A percentile compares a stretch with the other conserved stretches of the same genome.
These are phyloP conservation scores for Lanistes nyassanus DNA, from an alignment of 1,140 invertebrate genomes.

Conservation along the genomic window DNA sequence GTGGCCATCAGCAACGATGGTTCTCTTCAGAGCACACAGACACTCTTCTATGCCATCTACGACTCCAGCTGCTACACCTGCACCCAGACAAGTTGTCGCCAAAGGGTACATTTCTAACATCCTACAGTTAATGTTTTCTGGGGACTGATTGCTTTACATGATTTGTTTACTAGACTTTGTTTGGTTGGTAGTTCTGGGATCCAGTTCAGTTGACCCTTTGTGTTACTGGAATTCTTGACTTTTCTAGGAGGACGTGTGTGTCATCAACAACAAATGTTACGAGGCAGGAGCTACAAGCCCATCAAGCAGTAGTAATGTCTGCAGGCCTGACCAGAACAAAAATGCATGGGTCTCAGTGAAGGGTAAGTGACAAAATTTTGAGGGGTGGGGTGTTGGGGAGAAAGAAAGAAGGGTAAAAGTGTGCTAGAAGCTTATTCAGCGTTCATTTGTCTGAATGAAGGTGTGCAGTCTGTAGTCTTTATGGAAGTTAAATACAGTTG, in stretches of 20 bases:
- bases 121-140: background rate
- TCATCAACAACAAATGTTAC: conserved; percentile 39
- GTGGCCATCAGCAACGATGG: conserved; percentile 46
- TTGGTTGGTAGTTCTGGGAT: background rate
- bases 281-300: conserved; percentile 35
- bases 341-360: conserved; percentile 32
- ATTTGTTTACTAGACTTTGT: too few relatives aligned
- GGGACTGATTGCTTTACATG: too few relatives aligned
- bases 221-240: conserved; percentile 12
- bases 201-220: background rate
- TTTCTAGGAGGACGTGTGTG: conserved; percentile 45
- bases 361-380: conserved; percentile 21
- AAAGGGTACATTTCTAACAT: conserved; percentile 35
- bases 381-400: too few relatives aligned
- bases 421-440: too few relatives aligned
- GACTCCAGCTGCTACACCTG: conserved; percentile 43
- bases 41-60: conserved; percentile 27
- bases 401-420: too few relatives aligned
- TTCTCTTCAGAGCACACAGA: background rate
- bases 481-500: too few relatives aligned
- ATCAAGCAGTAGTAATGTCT: conserved; percentile 30
- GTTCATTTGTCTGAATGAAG: too few relatives aligned
- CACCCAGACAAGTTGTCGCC: conserved; percentile 25
- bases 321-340: conserved; percentile 17
- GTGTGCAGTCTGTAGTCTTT: too few relatives aligned